Base-by-base conservation (phyloP, 2,888 invertebrate genomes). In the Lasius platythorax region DNA sequence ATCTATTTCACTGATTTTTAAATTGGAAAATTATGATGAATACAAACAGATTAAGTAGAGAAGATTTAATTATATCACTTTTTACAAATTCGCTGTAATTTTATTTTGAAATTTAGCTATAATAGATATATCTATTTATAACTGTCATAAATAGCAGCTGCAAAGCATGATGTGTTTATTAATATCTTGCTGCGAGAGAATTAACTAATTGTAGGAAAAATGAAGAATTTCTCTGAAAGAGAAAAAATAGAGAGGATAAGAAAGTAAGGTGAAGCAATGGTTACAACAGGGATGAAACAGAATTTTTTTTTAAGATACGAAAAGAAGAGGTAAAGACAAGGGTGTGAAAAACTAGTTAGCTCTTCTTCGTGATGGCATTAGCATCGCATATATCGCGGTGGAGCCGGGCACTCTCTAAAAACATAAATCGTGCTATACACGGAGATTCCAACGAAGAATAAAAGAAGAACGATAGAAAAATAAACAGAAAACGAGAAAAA, bases 331-430 rank as follows among this genome's bases (percentile, higher is more conserved):
- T 15, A 70, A 74, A 53, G 23, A 79, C 61, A 9, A 46, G 61
- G 46, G 46, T 61, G 70, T 23, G 61, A 70, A 70, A 66, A 75
- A 78, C 75, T 61, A 40, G 66, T 76, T 61, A 56, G 56, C 56
- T 53, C 61, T 66, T 40, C 76, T 84, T 81, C 53, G 70, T 73
- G 64, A 84, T 89, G 81, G 83, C 66, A 92, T 92, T 91, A 91
- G 88, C 91, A 90, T 92, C 91, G 88, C 91, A 90, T 92, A 90
- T 30, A 89, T 86, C 87, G 79, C 68, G 88, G 89, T 90, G 87
- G 87, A 88, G 83, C n/a, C 53, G 63, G 78, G 81, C 74, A 82
- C 66, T 76, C 50, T 58, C 64, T 85, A 82, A 87, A 85, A 86
- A 87, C 85, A 90, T 92, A 92, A 91, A 92, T 92, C 88, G 88